Evolutionary conservation across 2,888 invertebrate genomes (phyloP).

Genomic region (Stramonita haemastoma): DNA sequence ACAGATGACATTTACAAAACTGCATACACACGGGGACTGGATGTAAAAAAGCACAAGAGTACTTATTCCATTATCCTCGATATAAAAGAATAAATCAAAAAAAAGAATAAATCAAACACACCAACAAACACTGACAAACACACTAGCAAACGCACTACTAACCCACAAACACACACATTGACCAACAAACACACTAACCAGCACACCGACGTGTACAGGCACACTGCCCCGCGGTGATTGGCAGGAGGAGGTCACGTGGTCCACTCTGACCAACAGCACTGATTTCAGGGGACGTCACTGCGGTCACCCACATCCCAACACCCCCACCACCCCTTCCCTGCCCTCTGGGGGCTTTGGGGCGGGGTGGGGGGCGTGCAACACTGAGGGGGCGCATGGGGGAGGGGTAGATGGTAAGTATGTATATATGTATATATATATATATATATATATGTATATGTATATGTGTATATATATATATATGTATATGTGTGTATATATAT

Average conservation of each 20-base stretch:
- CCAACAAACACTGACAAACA: background rate
- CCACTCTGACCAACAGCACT: background rate
- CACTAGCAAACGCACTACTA: background rate
- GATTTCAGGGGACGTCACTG: background rate
- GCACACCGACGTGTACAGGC: background rate
- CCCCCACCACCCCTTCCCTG: background rate
- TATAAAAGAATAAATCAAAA: too few relatives aligned
- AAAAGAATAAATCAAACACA: too few relatives aligned
- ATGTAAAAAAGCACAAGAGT: too few relatives aligned
- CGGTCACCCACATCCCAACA: background rate
- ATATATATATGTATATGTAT: background rate
- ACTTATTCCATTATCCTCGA: too few relatives aligned
- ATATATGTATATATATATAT: background rate
- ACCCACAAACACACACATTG: background rate
- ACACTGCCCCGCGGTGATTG: background rate
- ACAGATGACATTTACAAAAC: too few relatives aligned
- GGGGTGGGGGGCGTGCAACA: background rate
- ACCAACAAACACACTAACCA: background rate
- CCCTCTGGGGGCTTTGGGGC: conserved; percentile 1
- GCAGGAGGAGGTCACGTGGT: background rate
- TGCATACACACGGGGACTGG: too few relatives aligned
- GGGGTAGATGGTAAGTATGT: background rate
- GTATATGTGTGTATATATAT: background rate
- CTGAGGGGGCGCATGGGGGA: background rate
- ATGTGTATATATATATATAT: background rate